A percentile compares a stretch with the other conserved stretches of the same genome.
Conservation (phyloP, 2,888 invertebrate species). For the Orthosia gothica region DNA sequence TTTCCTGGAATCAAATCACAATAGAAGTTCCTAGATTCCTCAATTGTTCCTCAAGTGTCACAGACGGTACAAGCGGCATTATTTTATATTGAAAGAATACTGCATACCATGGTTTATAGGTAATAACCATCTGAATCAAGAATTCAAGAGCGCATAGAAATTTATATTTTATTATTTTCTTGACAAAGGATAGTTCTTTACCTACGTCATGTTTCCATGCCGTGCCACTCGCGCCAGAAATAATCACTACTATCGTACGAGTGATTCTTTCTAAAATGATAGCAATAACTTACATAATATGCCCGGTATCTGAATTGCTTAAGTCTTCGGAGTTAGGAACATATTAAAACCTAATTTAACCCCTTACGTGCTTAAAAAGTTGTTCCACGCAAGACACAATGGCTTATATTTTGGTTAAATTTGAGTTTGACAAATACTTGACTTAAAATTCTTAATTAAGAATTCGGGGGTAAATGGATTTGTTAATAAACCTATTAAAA, state of each 20-base stretch:
- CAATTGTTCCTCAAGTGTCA: not conserved
- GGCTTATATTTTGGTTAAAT: too few relatives aligned
- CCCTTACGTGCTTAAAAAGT: too few relatives aligned
- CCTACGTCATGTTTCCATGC: not conserved
- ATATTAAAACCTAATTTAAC: too few relatives aligned
- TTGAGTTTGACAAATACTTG: too few relatives aligned
- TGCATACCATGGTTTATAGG: conserved; percentile 14
- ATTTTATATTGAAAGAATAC: not conserved
- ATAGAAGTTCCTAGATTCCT: not conserved
- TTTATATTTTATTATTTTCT: conserved; percentile 6
- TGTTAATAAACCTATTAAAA: not conserved
- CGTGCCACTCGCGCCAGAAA: too few relatives aligned
- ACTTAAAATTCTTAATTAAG: too few relatives aligned
- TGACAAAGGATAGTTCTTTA: not conserved
- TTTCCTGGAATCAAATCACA: not conserved
- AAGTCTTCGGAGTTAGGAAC: too few relatives aligned
- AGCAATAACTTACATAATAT: too few relatives aligned
- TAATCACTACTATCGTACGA: too few relatives aligned
- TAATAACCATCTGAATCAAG: conserved; percentile 9
- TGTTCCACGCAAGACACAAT: too few relatives aligned
- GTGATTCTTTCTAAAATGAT: not conserved
- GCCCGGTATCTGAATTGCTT: too few relatives aligned
- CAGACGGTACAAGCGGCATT: not conserved
- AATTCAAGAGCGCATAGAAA: conserved; percentile 11
- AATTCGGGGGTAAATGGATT: not conserved